These are phyloP conservation scores for Alligator sinensis DNA, from an alignment of 2,113 vertebrate species.

Conservation along the genomic window DNA sequence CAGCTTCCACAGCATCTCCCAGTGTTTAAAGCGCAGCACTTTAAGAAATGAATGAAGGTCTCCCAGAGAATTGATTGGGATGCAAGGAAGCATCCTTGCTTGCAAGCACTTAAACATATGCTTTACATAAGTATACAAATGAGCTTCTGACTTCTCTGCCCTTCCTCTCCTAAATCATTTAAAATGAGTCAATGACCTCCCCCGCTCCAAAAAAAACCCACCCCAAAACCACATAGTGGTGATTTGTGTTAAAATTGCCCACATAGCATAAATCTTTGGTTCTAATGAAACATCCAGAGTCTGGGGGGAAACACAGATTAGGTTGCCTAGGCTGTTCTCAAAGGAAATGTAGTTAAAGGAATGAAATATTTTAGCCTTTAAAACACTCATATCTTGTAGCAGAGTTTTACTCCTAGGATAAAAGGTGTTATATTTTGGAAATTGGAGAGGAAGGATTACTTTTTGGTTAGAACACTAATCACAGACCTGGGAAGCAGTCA, in stretches of 20 bases:
- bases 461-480: conserved; percentile 17
- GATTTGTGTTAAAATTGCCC: not conserved
- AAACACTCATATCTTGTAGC: conserved; percentile 3
- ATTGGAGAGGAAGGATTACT: not conserved
- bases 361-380: conserved; percentile 6
- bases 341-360: not conserved
- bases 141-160: not conserved
- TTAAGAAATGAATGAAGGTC: not conserved
- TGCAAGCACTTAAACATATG: not conserved
- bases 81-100: not conserved
- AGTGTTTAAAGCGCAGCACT: not conserved
- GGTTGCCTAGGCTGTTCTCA: not conserved
- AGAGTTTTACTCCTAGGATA: not conserved
- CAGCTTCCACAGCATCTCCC: not conserved
- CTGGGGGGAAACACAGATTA: not conserved
- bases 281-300: not conserved
- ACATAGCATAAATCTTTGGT: not conserved
- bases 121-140: not conserved
- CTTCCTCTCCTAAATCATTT: not conserved
- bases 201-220: not conserved
- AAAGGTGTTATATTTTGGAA: not conserved
- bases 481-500: not conserved
- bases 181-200: not conserved
- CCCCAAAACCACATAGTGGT: not conserved
- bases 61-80: not conserved